These are phyloP conservation scores for Lepus timidus DNA, from an alignment of 2,113 vertebrate genomes.

Conservation along the genomic window DNA sequence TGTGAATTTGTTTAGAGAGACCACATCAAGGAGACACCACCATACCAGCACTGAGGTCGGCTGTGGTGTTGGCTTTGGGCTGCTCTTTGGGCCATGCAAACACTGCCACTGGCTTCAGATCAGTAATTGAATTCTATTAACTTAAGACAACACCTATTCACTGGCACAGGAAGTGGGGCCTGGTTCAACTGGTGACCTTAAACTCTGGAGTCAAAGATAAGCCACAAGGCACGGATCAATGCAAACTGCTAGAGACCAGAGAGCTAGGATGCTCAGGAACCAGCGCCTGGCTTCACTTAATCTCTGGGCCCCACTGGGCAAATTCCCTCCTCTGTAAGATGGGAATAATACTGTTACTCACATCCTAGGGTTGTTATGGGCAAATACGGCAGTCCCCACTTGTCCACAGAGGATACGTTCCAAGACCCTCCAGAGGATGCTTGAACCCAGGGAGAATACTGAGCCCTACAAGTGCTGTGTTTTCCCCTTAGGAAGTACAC, in stretches of 20 bases:
- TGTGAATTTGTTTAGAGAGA: neutral
- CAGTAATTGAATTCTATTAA: constrained; percentile 36
- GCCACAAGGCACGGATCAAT: neutral
- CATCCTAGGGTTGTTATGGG: neutral
- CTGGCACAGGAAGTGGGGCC: neutral
- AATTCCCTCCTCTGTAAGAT: neutral
- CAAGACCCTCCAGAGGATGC: neutral
- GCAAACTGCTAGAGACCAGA: neutral
- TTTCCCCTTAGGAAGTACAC: neutral
- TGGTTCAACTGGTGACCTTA: neutral
- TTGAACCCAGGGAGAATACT: neutral
- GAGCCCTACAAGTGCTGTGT: neutral
- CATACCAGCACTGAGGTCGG: neutral
- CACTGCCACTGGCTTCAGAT: neutral
- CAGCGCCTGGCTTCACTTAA: neutral
- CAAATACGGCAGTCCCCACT: neutral
- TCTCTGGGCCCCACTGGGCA: neutral
- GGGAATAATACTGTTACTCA: neutral
- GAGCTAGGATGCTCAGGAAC: neutral
- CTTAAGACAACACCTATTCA: neutral
- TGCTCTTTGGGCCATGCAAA: constrained; percentile 17
- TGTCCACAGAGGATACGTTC: neutral
- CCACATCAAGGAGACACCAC: neutral
- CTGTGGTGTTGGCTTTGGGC: neutral
- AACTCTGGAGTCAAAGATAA: neutral